phyloP scores from a whole-genome alignment of 2,113 vertebrate genomes.

The Atrichornis clamosus region DNA sequence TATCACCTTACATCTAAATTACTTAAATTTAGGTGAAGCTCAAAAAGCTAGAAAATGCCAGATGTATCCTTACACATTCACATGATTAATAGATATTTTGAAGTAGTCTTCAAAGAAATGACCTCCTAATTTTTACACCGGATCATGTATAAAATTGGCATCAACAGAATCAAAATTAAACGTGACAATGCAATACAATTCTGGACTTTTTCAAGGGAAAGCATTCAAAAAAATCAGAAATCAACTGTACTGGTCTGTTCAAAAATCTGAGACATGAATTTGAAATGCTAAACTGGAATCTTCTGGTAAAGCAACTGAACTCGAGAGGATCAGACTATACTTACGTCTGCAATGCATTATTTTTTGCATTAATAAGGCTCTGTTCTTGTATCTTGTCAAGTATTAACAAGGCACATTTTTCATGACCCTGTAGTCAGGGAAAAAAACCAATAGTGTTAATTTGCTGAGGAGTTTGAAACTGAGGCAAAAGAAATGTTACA shows the following conservation, averaged over 20 bases:
- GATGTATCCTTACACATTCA: neutral
- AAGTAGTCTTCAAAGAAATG: neutral
- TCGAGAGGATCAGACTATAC: constrained; percentile 57
- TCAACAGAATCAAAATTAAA: neutral
- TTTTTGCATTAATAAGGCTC: constrained; percentile 86
- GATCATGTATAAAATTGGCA: neutral
- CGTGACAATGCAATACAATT: neutral
- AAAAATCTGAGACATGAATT: neutral
- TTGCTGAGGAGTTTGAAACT: neutral
- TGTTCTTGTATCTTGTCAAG: constrained; percentile 90
- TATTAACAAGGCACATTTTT: constrained; percentile 93
- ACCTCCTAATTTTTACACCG: neutral
- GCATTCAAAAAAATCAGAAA: neutral
- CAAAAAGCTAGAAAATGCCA: neutral
- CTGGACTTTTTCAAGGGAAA: neutral
- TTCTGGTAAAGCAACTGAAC: neutral
- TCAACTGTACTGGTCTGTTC: neutral
- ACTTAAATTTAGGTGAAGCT: neutral
- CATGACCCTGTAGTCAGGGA: constrained; percentile 81
- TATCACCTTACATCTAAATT: too few species aligned
- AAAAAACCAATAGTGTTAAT: neutral
- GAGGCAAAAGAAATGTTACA: neutral
- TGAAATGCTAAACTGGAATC: neutral
- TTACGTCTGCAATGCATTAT: constrained; percentile 93
- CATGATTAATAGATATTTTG: neutral